Evolutionary conservation across 2,797 vertebrate species (phyloP), one percentile per base, ranked within the genome.

Genomic region (Sylvia borin): DNA sequence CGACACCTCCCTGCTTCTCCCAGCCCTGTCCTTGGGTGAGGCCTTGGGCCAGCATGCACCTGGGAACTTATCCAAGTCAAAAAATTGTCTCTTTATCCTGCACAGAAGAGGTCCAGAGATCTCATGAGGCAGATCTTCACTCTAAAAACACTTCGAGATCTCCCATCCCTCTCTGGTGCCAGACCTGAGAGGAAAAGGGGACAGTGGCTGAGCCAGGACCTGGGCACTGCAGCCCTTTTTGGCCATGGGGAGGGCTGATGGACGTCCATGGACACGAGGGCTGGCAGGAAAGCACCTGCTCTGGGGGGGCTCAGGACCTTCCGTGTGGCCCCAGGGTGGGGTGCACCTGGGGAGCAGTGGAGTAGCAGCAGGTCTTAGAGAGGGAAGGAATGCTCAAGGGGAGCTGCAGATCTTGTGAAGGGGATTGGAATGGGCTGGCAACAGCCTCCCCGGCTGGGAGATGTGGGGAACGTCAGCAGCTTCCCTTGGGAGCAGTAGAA

Each of bases 1-100:
- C 48, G 0, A 2, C 79, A 64, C 38, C 38, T 84, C 38, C 31
- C 50, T 0, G 0, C 27, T 54, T 11, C 48, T 70, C 34, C 27
- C 42, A 43, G 17, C 19, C 45, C 38, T 27, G 58, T 58, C 83
- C 83, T 92, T 66, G 58, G 43, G n/a, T 88, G 42, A 47, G 38
- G 68, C 57, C 88, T 84, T 65, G 57, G 65, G 27, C 38, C 2
- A 3, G 32, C 4, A 3, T 5, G 11, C 55, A 80, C 48, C 42
- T 75, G 54, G 81, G 74, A 96, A 40, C 3, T 24, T 55, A 48
- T 9, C 78, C 70, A 85, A 93, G 50, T 42, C 2, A 1, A 74
- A 80, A 88, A 60, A 40, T 9, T 5, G 7, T 32, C 29, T 53
- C n/a, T 48, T 31, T 34, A 14, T 71, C 24, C 48, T 80, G 45